A percentile compares a stretch with the other conserved stretches of the same genome.
Evolutionary conservation across 30 jellyfish, hydroid and myxozoan species (phyloP).

Genomic region (Pseudorhiza aurosa): DNA sequence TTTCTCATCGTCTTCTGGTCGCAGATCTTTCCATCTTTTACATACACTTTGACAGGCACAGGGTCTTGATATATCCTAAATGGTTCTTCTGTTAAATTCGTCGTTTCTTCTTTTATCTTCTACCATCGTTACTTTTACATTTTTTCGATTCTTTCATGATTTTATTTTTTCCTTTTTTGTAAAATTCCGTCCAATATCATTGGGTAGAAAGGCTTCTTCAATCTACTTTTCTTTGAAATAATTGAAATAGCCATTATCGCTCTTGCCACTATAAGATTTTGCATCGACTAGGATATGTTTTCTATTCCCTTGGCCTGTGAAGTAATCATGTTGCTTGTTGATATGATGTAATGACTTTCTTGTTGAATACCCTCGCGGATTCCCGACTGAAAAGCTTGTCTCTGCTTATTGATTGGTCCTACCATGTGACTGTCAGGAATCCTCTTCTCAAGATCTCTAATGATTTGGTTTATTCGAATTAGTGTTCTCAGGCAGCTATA

Average conservation of each 20-base stretch:
- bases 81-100: conserved; percentile 25
- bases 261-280: conserved; percentile 20
- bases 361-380: conserved; percentile 32
- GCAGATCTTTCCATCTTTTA: conserved; percentile 11
- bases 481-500: no score
- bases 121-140: conserved; percentile 46
- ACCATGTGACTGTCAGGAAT: no score
- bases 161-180: conserved; percentile 39
- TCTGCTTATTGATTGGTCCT: no score
- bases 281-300: neutral
- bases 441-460: no score
- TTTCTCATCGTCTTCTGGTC: conserved; percentile 19
- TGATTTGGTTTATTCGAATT: no score
- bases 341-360: neutral
- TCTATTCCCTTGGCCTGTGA: conserved; percentile 10
- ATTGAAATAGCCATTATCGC: conserved; percentile 10
- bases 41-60: conserved; percentile 7
- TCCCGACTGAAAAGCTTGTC: no score
- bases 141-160: conserved; percentile 22
- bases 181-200: conserved; percentile 28
- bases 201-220: conserved; percentile 24
- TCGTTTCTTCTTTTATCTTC: conserved; percentile 30
- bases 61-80: conserved; percentile 26
- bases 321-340: conserved; percentile 13
- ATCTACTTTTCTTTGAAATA: conserved; percentile 10